Base-by-base conservation (phyloP, 2,888 invertebrate species). In the Cheilosia scutellata region DNA sequence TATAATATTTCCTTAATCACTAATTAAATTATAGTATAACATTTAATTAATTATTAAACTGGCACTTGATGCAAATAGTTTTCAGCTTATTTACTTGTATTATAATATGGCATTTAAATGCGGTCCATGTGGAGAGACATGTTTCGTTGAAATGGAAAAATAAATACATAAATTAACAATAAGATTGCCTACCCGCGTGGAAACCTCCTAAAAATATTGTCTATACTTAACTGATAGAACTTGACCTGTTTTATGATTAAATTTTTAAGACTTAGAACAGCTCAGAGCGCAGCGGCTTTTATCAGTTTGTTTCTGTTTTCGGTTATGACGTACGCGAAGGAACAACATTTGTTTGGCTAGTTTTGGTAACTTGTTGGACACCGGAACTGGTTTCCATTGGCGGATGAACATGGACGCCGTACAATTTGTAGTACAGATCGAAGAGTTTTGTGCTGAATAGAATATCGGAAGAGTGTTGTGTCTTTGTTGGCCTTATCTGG, bases 401-500 rank as follows among this genome's bases (percentile, higher is more conserved):
- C 27, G 70, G 71, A 20, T 58, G 13, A 29, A 71, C 49, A n/a
- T 58, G 16, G 25, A 65, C 62, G n/a, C 86, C 82, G 27, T 82
- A 82, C 6, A 86, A 37, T 47, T 72, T 72, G 7, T 27, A 68
- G 53, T 86, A 86, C 16, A 86, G 75, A 16, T 86, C 82, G 58
- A 40, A 77, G 25, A 86, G 31, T 11, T n/a, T 83, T 25, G 78
- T 7, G 29, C 53, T 66, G 51, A 62, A 66, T 11, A 68, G 27
- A n/a, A 79, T 20, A 27, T 44, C 70, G 7, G 58, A 42, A n/a
- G 74, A 57, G 29, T 13, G 70, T n/a, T 29, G 62, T 0, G 68
- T 40, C 27, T 75, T 84, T 51, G 74, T 75, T 13, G 84, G 78
- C 2, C 44, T 74, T 49, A 63, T 74, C 37, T n/a, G 13, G 13